Conservation (phyloP, 2,797 vertebrate species). For the Rhincodon typus region DNA sequence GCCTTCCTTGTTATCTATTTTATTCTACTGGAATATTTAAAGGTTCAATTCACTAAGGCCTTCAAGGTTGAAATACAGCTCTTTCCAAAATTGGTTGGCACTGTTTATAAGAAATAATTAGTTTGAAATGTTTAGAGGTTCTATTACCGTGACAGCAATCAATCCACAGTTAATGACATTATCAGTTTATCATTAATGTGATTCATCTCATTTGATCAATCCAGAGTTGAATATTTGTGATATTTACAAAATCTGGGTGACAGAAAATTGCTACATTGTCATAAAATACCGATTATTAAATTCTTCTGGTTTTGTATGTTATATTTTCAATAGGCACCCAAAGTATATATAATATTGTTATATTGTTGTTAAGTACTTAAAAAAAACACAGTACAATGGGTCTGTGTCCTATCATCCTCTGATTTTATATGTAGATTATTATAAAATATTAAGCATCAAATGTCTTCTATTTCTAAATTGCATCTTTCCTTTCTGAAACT, state of each 20-base stretch:
- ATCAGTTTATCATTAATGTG: not conserved
- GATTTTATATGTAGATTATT: not conserved
- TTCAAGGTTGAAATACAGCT: not conserved
- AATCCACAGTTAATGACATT: not conserved
- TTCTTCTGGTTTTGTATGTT: not conserved
- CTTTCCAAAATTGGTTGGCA: not conserved
- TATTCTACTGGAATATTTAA: not conserved
- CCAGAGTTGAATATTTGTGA: not conserved
- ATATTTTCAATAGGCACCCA: not conserved
- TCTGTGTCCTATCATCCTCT: not conserved
- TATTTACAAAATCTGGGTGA: not conserved
- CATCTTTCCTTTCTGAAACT: not conserved
- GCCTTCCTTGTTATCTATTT: not conserved
- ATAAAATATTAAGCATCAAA: not conserved
- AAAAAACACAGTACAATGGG: not conserved
- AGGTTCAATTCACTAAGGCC: not conserved
- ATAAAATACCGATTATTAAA: not conserved
- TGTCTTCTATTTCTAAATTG: not conserved
- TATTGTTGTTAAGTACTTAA: not conserved
- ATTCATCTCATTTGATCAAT: not conserved
- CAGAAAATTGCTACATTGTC: not conserved
- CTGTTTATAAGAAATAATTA: not conserved
- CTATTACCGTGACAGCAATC: not conserved
- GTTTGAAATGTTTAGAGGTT: not conserved
- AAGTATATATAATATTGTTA: not conserved